phyloP scores from a whole-genome alignment of 2,113 vertebrate genomes.

The Dasyornis broadbenti region DNA sequence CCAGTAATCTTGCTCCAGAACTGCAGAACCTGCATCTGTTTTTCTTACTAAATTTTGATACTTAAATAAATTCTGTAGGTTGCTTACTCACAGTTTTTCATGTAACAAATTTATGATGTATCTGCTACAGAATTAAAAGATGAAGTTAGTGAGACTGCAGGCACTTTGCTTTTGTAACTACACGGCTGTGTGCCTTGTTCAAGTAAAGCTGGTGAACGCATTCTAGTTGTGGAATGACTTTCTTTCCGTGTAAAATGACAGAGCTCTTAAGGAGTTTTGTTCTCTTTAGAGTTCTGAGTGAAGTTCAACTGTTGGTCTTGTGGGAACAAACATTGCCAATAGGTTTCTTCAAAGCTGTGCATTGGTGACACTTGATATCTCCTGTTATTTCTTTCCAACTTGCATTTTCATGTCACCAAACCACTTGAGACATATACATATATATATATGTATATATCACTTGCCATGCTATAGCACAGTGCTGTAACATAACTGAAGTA shows the following conservation, averaged over 20 bases:
- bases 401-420: neutral
- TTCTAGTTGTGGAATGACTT: neutral
- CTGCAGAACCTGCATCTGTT: neutral
- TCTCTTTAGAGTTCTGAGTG: neutral
- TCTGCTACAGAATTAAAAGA: neutral
- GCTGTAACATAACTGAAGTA: neutral
- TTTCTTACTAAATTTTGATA: neutral
- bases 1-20: neutral
- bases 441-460: too few species aligned
- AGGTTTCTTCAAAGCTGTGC: neutral
- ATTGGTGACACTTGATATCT: neutral
- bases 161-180: neutral
- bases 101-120: neutral
- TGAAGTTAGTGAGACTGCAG: neutral
- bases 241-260: neutral
- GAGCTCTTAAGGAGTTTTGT: neutral
- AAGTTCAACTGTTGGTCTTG: neutral
- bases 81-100: neutral
- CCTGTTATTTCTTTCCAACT: neutral
- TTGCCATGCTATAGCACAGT: neutral
- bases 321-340: accelerated
- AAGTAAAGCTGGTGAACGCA: neutral
- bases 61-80: neutral
- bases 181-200: neutral
- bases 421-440: too few species aligned